A percentile compares a stretch with the other conserved stretches of the same genome.
phyloP scores from a whole-genome alignment of 2,113 vertebrate species.

The Psettodes erumei region DNA sequence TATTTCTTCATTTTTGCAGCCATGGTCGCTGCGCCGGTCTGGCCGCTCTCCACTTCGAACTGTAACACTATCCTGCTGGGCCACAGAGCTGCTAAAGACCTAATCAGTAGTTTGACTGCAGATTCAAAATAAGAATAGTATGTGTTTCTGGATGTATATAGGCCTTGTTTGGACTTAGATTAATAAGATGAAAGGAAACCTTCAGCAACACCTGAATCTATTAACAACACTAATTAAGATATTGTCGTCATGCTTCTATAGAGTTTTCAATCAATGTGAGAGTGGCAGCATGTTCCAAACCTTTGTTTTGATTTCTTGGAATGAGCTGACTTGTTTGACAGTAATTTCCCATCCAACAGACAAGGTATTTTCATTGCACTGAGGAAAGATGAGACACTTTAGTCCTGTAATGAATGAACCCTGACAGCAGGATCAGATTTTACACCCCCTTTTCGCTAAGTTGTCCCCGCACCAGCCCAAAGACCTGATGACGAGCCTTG shows the following conservation, averaged over 20 bases:
- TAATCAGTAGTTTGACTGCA: conserved; percentile 27
- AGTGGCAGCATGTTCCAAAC: background rate
- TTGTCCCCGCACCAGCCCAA: conserved; percentile 30
- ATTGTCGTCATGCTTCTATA: background rate
- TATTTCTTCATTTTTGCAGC: conserved; percentile 74
- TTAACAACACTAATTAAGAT: background rate
- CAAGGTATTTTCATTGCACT: background rate
- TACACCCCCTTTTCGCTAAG: conserved; percentile 36
- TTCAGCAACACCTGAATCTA: background rate
- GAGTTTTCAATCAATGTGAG: background rate
- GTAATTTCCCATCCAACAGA: background rate
- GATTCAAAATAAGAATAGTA: background rate
- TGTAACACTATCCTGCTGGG: conserved; percentile 12
- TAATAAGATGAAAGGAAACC: background rate
- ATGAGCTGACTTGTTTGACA: background rate
- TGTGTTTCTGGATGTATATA: background rate
- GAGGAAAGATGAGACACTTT: background rate
- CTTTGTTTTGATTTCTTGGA: background rate
- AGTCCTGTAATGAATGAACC: conserved; percentile 42
- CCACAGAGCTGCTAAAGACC: conserved; percentile 31
- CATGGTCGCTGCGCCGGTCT: conserved; percentile 33
- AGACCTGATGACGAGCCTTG: conserved; percentile 44
- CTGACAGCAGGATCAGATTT: conserved; percentile 44
- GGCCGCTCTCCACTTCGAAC: conserved; percentile 19
- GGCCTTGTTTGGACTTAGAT: background rate